A percentile compares a stretch with the other conserved stretches of the same genome.
phyloP scores from a whole-genome alignment of 2,888 invertebrate genomes.

The Colostygia pectinataria region DNA sequence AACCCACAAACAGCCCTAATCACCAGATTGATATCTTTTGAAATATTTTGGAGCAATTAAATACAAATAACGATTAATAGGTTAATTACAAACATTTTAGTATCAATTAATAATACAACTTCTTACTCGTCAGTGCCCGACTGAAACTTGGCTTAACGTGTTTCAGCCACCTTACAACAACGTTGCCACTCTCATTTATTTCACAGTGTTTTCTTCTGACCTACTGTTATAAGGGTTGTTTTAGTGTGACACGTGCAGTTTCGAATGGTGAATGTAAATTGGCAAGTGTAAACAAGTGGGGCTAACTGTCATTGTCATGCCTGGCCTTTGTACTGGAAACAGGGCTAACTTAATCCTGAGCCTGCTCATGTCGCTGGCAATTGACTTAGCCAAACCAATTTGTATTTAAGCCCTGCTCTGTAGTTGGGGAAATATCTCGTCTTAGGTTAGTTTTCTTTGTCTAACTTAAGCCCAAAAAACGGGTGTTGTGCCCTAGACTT shows the following conservation, averaged over 20 bases:
- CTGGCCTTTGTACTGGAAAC: constrained; percentile 57
- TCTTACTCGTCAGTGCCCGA: constrained; percentile 50
- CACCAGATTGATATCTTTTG: too few relatives aligned
- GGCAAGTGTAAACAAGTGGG: constrained; percentile 53
- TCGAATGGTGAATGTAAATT: constrained; percentile 30
- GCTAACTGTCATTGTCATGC: constrained; percentile 68
- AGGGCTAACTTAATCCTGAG: constrained; percentile 56
- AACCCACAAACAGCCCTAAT: too few relatives aligned
- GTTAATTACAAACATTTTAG: constrained; percentile 2
- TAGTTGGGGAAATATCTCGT: constrained; percentile 12
- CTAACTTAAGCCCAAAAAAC: too few relatives aligned
- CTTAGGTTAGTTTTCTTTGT: constrained; percentile 2
- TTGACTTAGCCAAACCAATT: constrained; percentile 54
- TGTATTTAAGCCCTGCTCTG: constrained; percentile 40
- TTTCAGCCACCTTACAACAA: constrained; percentile 36
- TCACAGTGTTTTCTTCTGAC: constrained; percentile 16
- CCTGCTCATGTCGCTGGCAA: constrained; percentile 51
- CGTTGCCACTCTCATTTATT: constrained; percentile 10
- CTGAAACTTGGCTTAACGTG: constrained; percentile 59
- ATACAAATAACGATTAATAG: background rate
- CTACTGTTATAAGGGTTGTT: constrained; percentile 21
- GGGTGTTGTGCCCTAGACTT: too few relatives aligned
- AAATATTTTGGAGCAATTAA: too few relatives aligned
- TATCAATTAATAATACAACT: constrained; percentile 15
- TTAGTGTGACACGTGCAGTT: constrained; percentile 27